A percentile compares a stretch with the other conserved stretches of the same genome.
These are phyloP conservation scores for Amblyteles armatorius DNA, from an alignment of 2,888 invertebrate species.

Conservation along the genomic window DNA sequence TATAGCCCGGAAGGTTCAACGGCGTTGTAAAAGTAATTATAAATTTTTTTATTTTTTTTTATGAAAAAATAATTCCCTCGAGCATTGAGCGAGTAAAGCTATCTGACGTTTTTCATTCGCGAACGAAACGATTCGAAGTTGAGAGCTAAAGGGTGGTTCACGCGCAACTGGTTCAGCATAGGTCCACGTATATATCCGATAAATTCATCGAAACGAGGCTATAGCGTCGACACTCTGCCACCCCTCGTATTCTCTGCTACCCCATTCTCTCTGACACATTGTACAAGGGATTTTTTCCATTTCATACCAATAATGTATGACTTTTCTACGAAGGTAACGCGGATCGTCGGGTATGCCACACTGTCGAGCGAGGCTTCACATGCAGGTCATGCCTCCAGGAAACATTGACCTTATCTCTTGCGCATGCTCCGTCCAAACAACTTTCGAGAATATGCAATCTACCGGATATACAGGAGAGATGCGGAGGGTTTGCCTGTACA, in stretches of 20 bases:
- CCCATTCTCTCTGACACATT: constrained; percentile 4
- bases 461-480: background rate
- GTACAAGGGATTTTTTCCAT: constrained; percentile 1
- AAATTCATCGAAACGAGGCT: constrained; percentile 22
- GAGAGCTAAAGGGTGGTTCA: constrained; percentile 24
- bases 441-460: constrained; percentile 8
- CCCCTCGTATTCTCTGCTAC: background rate
- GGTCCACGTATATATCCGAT: background rate
- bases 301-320: constrained; percentile 1
- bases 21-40: constrained; percentile 10
- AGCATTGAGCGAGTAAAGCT: background rate
- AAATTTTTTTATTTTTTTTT: too few species aligned
- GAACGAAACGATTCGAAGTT: constrained; percentile 15
- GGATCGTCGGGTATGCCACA: background rate
- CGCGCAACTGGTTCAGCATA: background rate
- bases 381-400: constrained; percentile 50
- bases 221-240: background rate
- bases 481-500: background rate
- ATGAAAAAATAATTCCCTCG: background rate
- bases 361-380: constrained; percentile 5
- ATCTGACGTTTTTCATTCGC: constrained; percentile 7
- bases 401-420: constrained; percentile 43
- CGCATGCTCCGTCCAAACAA: constrained; percentile 44
- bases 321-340: background rate
- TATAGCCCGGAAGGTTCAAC: constrained; percentile 1